phyloP scores from a whole-genome alignment of 2,888 invertebrate genomes.

The Mechanitis messenoides region DNA sequence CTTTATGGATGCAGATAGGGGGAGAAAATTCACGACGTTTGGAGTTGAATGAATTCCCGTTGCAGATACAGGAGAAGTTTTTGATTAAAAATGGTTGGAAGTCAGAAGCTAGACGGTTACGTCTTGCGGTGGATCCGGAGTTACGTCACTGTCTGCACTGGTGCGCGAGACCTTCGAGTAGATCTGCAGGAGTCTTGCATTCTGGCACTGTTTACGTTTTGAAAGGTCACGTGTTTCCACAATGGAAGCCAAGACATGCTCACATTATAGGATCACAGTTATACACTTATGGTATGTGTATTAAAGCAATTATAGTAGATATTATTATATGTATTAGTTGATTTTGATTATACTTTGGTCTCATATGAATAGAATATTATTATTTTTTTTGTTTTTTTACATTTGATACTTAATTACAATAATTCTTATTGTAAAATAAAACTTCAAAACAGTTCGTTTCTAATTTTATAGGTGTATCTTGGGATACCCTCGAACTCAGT shows the following conservation, averaged over 20 bases:
- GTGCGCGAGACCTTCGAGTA: constrained; percentile 77
- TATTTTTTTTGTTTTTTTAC: too few relatives aligned
- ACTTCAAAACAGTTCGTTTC: constrained; percentile 3
- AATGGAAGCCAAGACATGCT: constrained; percentile 79
- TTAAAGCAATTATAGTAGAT: neutral
- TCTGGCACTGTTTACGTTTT: constrained; percentile 76
- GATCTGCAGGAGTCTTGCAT: constrained; percentile 58
- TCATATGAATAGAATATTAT: too few relatives aligned
- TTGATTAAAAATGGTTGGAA: constrained; percentile 77
- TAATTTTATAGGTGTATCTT: constrained; percentile 51
- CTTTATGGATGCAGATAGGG: constrained; percentile 76
- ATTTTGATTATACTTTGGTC: too few relatives aligned
- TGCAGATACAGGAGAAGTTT: constrained; percentile 79
- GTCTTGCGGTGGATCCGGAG: constrained; percentile 81
- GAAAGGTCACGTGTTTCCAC: constrained; percentile 82
- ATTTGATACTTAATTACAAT: too few relatives aligned
- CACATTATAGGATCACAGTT: constrained; percentile 78
- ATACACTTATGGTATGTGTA: constrained; percentile 70
- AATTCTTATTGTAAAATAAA: neutral
- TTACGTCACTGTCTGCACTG: constrained; percentile 78
- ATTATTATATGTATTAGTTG: neutral
- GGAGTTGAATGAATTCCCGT: constrained; percentile 73
- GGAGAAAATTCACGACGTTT: constrained; percentile 75
- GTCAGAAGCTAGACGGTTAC: constrained; percentile 75
- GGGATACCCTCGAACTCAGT: constrained; percentile 65